Evolutionary conservation across 2,797 vertebrate genomes (phyloP).

Genomic region (Mastacembelus armatus): DNA sequence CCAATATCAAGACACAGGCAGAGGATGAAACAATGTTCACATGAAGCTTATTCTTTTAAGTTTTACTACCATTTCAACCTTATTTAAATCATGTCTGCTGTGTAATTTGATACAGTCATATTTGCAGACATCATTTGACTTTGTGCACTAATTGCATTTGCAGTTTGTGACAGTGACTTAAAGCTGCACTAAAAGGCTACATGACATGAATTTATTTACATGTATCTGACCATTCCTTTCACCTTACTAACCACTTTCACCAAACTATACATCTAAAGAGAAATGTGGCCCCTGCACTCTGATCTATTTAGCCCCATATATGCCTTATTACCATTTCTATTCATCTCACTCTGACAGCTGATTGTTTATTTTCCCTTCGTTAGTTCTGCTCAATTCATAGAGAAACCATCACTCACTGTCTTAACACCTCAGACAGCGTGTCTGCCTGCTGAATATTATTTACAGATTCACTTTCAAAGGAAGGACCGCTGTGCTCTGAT

Average conservation of each 20-base stretch:
- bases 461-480: slow-evolving; percentile 39
- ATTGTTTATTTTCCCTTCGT: slow-evolving; percentile 52
- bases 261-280: slow-evolving; percentile 1
- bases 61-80: neutral
- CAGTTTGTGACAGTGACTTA: neutral
- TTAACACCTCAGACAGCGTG: slow-evolving; percentile 9
- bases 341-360: slow-evolving; percentile 43
- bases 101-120: slow-evolving; percentile 6
- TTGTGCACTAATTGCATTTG: slow-evolving; percentile 15
- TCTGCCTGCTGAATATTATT: slow-evolving; percentile 35
- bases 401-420: slow-evolving; percentile 53
- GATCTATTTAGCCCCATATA: slow-evolving; percentile 12
- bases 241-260: slow-evolving; percentile 7
- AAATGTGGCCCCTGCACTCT: slow-evolving; percentile 9
- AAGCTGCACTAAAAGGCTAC: slow-evolving; percentile 19
- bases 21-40: neutral
- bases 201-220: slow-evolving; percentile 17
- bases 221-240: neutral
- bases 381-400: slow-evolving; percentile 47
- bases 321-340: slow-evolving; percentile 49
- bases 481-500: slow-evolving; percentile 1
- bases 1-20: neutral
- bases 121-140: neutral
- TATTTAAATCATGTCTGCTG: neutral
- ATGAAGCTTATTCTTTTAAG: neutral